phyloP scores from a whole-genome alignment of 2,797 vertebrate species.

The Aratinga solstitialis region DNA sequence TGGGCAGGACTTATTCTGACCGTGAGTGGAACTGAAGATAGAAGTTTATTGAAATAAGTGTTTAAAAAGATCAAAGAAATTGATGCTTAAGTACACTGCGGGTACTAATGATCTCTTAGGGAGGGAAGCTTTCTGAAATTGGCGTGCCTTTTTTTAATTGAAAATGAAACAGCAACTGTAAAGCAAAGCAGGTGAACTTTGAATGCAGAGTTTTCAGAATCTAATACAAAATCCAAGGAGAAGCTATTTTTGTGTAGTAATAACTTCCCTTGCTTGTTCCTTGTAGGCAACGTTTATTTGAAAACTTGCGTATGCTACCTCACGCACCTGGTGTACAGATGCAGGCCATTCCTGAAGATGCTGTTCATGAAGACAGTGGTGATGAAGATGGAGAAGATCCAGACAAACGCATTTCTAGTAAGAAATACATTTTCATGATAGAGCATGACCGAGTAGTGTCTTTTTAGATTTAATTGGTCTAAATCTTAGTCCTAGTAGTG shows the following conservation, averaged over 20 bases:
- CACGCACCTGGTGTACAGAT: conserved; percentile 93
- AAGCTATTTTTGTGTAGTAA: neutral
- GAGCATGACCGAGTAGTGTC: neutral
- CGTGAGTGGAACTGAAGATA: neutral
- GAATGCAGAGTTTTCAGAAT: neutral
- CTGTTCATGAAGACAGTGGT: conserved; percentile 86
- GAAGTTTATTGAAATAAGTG: neutral
- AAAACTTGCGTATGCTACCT: conserved; percentile 93
- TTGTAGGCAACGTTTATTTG: conserved; percentile 89
- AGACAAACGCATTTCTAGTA: conserved; percentile 92
- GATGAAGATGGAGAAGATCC: conserved; percentile 91
- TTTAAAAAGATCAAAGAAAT: neutral
- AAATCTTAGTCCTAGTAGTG: neutral
- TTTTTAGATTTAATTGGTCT: neutral
- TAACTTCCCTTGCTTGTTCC: neutral
- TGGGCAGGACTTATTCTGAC: neutral
- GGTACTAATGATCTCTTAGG: neutral
- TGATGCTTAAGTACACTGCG: neutral
- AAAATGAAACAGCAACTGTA: neutral
- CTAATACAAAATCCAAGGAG: neutral
- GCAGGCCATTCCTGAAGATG: conserved; percentile 90
- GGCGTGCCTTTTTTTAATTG: neutral
- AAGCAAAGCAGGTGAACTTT: neutral
- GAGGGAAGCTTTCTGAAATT: neutral
- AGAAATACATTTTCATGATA: neutral